Evolutionary conservation across 2,113 vertebrate species (phyloP), one percentile per base, ranked within the genome.

Genomic region (Pomatostomus ruficeps): DNA sequence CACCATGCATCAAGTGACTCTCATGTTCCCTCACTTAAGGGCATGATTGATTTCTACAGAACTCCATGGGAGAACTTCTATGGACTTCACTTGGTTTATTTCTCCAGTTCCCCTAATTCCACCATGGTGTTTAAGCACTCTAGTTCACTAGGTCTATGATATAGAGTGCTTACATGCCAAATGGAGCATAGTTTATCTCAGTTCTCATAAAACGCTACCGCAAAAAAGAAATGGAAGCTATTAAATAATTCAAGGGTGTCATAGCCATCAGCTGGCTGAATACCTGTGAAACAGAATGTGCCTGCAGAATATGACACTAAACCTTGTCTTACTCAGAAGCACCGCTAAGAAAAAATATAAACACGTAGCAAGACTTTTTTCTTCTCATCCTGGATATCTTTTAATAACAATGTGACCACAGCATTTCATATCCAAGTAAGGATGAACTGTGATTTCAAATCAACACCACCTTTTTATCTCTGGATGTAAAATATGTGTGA

Each of bases 171-270:
- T 89, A 88, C 46, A 54, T 3, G 31, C 57, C 91, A 91, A 95
- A 76, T 77, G 63, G 74, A 91, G 85, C 62, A 88, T 22, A 83
- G 75, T 79, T 95, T 88, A 93, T 63, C 45, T 73, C 81, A 62
- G 58, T 89, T 73, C 71, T 93, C 74, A 79, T 59, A 97, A 91
- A 97, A 76, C 17, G 63, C 55, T 74, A 55, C 46, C 43, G 62
- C 36, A 76, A 70, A 91, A 93, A 74, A 81, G 24, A 94, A 95
- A 91, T 76, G 26, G 75, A 91, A 93, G 59, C 81, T 82, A 70
- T 94, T 96, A 96, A 94, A 89, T 94, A 94, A 95, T 94, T 95
- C 81, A 96, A 95, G 78, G 71, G 22, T 94, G 62, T 89, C 87
- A 95, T 42, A 94, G 85, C 67, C 71, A 94, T 95, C 91, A 96